phyloP scores from a whole-genome alignment of 1,140 invertebrate species.

The Lordiphosa stackelbergi region DNA sequence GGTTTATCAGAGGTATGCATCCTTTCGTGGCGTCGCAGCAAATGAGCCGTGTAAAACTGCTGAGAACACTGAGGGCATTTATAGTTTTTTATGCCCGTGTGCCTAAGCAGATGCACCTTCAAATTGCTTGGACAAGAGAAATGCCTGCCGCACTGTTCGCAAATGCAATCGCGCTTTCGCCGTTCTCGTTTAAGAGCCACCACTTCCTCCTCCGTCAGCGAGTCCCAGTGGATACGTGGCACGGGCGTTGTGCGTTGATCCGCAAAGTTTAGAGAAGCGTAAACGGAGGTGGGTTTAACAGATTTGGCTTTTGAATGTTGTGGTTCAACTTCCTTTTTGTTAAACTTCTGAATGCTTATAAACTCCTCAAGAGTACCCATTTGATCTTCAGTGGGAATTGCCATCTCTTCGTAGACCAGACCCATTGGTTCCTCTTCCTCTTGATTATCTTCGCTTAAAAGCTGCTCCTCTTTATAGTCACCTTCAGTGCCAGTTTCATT shows the following conservation, averaged over 20 bases:
- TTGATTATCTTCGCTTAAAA: too few relatives aligned
- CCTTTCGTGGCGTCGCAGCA: slow-evolving; percentile 46
- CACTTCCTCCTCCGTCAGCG: slow-evolving; percentile 45
- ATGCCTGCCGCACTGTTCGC: slow-evolving; percentile 53
- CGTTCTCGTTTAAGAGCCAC: slow-evolving; percentile 51
- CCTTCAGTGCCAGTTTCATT: neutral
- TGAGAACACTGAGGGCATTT: slow-evolving; percentile 40
- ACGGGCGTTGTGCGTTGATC: slow-evolving; percentile 7
- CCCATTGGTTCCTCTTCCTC: neutral
- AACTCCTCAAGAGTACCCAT: neutral
- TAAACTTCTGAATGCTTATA: neutral
- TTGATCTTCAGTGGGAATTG: too few relatives aligned
- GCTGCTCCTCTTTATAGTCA: neutral
- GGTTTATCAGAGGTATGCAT: slow-evolving; percentile 36
- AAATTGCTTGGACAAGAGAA: slow-evolving; percentile 61
- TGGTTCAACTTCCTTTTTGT: neutral
- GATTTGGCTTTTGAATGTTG: neutral
- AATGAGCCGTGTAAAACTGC: slow-evolving; percentile 51
- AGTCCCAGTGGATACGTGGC: slow-evolving; percentile 50
- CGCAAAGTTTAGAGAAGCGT: slow-evolving; percentile 42
- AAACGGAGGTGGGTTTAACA: neutral
- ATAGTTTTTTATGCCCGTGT: slow-evolving; percentile 42
- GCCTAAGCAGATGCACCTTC: slow-evolving; percentile 55
- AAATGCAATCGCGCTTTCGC: slow-evolving; percentile 56
- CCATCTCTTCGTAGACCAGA: neutral